phyloP scores from a whole-genome alignment of 1,140 invertebrate genomes.

The Ptiloglossa arizonensis region DNA sequence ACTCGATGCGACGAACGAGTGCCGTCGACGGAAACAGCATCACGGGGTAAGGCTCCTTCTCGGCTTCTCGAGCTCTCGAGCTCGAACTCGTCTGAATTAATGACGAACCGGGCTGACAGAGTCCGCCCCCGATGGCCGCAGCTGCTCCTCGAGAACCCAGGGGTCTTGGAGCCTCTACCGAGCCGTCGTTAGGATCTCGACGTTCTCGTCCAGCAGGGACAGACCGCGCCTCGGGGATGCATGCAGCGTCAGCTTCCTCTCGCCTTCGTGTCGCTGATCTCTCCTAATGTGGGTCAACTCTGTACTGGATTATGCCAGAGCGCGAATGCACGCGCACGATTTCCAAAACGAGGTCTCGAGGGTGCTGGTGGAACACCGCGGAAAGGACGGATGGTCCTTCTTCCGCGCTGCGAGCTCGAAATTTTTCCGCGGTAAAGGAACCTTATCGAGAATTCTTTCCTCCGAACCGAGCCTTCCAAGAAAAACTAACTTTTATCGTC shows the following conservation, averaged over 20 bases:
- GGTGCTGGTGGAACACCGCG: no score
- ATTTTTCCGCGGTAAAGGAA: neutral
- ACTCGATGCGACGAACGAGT: slow-evolving; percentile 46
- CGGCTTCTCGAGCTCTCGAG: slow-evolving; percentile 65
- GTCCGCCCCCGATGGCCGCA: neutral
- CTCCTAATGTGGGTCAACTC: slow-evolving; percentile 60
- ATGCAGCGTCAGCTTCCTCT: slow-evolving; percentile 45
- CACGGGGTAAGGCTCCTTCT: slow-evolving; percentile 20
- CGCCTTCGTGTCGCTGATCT: slow-evolving; percentile 29
- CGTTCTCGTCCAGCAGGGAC: neutral
- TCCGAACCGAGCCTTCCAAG: no score
- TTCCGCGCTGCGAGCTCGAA: neutral
- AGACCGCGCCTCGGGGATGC: slow-evolving; percentile 18
- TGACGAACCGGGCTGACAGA: slow-evolving; percentile 57
- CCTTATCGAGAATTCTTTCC: no score
- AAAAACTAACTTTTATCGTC: no score
- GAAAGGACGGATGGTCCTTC: neutral
- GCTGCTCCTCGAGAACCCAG: slow-evolving; percentile 11
- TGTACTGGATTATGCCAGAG: slow-evolving; percentile 57
- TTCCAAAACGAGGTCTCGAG: slow-evolving; percentile 36
- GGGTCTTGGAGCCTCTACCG: neutral
- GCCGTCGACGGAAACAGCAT: slow-evolving; percentile 35
- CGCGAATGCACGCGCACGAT: slow-evolving; percentile 52
- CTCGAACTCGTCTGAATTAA: slow-evolving; percentile 76
- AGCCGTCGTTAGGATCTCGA: slow-evolving; percentile 6